Evolutionary conservation across 2,888 invertebrate genomes (phyloP), one percentile per base, ranked within the genome.

Genomic region (Scrobipalpa atriplicella): DNA sequence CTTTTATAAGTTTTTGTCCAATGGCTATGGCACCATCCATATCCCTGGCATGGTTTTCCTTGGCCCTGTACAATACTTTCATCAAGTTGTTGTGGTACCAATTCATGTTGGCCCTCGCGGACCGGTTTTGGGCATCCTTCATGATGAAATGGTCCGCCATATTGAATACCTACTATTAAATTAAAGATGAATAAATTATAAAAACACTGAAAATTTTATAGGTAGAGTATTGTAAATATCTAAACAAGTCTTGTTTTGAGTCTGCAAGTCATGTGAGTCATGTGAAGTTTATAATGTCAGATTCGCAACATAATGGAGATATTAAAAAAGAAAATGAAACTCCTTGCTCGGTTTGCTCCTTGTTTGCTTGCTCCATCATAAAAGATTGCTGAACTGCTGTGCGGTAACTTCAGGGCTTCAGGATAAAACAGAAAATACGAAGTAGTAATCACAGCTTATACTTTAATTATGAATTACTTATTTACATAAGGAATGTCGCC

Each of bases 51-150:
- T 81, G 83, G n/a, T 82, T 85, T 65, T 90, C 89, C 70, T 91
- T 92, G 9, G 79, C 80, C 0, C 73, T 77, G 1, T 81, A 70
- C n/a, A 91, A 73, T 0, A 86, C 86, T 6, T 76, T 75, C 72
- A 85, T 71, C 63, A 92, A 71, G 66, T 88, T 79, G 2, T 78
- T 72, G 39, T 86, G 80, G 75, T 85, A 87, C 92, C 92, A 92
- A 11, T 72, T 36, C 29, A 79, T 78, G 62, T 82, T 82, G 7
- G 89, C 81, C 0, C 82, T 77, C 10, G 69, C 73, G 0, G 86
- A 70, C 11, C 68, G 78, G 0, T 70, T 70, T 69, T 74, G 72
- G 0, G 84, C 84, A 36, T 91, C 90, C 1, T 78, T 77, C 39
- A 72, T 77, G 66, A 84, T 89, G 29, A 9, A 58, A 29, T 58